Percentiles rank a stretch among this genome's conserved stretches.
phyloP scores from a whole-genome alignment of 64 coral and sea anemone species.

The Montipora foliosa region DNA sequence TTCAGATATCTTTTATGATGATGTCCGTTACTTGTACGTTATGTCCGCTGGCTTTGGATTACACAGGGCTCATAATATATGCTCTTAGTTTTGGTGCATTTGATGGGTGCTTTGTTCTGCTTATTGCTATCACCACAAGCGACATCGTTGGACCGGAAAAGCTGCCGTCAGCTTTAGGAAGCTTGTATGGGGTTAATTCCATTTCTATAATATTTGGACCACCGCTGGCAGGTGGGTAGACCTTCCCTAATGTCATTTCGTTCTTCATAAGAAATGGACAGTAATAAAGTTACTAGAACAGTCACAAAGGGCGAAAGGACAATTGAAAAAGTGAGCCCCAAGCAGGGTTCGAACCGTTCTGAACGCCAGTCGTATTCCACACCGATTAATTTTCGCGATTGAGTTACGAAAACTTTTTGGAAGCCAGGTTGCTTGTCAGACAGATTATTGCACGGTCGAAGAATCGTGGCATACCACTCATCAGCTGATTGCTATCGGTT shows the following conservation, averaged over 20 bases:
- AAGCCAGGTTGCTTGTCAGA: no score
- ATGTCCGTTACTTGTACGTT: slow-evolving; percentile 83
- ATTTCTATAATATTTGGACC: slow-evolving; percentile 82
- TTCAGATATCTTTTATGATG: slow-evolving; percentile 83
- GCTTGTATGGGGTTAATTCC: slow-evolving; percentile 74
- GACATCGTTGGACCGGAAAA: slow-evolving; percentile 81
- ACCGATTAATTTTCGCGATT: no score
- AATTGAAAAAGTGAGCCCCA: no score
- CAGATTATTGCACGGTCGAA: no score
- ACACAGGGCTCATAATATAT: slow-evolving; percentile 77
- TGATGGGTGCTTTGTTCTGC: slow-evolving; percentile 87
- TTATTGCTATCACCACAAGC: slow-evolving; percentile 78
- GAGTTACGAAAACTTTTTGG: no score
- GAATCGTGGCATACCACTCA: no score
- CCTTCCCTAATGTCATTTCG: neutral
- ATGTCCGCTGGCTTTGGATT: slow-evolving; percentile 74
- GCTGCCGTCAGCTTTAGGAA: slow-evolving; percentile 72
- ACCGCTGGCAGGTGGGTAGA: slow-evolving; percentile 79
- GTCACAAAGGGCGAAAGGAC: no score
- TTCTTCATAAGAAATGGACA: no score
- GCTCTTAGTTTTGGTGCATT: slow-evolving; percentile 74
- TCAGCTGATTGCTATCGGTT: no score
- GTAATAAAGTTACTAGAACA: no score
- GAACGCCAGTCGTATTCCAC: no score
- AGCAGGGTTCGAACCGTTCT: no score